Base-by-base conservation (phyloP, 1,140 invertebrate genomes). In the Zeugodacus cucurbitae region DNA sequence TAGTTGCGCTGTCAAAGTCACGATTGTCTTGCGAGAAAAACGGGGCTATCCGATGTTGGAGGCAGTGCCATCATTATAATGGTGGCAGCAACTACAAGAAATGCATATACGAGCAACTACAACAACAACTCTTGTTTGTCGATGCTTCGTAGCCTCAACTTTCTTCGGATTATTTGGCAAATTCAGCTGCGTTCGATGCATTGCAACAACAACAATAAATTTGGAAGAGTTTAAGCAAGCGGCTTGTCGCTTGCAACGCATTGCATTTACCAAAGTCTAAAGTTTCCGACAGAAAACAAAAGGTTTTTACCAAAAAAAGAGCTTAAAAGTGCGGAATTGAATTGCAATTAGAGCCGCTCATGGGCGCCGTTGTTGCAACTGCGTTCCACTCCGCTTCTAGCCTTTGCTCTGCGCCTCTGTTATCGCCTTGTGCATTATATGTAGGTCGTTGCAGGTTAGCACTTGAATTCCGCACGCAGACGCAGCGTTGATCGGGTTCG, bases 391-490 rank as follows among this genome's bases (percentile, higher is more conserved):
- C 20, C 34, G 20, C 67, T 48, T 41, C n/a, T 26, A 17, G 48
- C 48, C 29, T 87, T 87, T 26, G 22, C 41, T 54, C 11, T 87
- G 20, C n/a, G 70, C 29, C 26, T 54, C 74, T 54, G 64, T 14
- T 32, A 20, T 70, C 44, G n/a, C 59, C 26, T 87, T 67, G 29
- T 87, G 11, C 32, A 86, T 34, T 64, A 62, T 89, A 89, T 89
- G 86, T 89, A 92, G 91, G 91, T 92, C 91, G 91, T 78, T 91
- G 91, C 91, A 92, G 90, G 91, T 90, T 92, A 92, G 91, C 91
- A 90, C 91, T 90, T 87, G 90, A 88, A 89, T 89, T 89, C 88
- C 86, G 78, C 88, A 32, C 20, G 70, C 59, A 26, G 37, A 44
- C 34, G 22, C n/a, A n/a, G n/a, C 32, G 22, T 59, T 58, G 67